Percentiles rank a stretch among this genome's conserved stretches.
These are phyloP conservation scores for Sander lucioperca DNA, from an alignment of 2,113 vertebrate species.

Conservation along the genomic window DNA sequence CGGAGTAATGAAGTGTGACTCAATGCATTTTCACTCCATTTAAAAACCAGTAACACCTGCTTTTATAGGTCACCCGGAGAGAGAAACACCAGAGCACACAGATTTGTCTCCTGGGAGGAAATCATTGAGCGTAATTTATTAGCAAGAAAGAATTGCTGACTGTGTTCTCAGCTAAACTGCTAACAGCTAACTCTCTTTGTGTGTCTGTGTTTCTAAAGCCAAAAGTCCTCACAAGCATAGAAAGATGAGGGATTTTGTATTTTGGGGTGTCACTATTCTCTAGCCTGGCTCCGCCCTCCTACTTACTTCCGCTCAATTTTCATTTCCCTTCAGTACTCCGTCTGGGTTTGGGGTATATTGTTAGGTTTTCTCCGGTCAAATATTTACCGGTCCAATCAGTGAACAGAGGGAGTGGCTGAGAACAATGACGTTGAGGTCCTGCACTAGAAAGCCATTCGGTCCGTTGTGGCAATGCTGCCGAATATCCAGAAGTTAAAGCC, in stretches of 20 bases:
- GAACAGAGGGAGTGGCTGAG: no score
- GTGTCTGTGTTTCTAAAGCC: background rate
- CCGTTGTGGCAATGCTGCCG: no score
- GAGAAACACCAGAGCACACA: background rate
- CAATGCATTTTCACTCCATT: constrained; percentile 29
- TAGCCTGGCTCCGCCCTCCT: no score
- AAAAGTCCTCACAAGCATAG: background rate
- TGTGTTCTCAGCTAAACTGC: background rate
- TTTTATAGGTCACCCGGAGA: background rate
- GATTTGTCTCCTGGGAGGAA: background rate
- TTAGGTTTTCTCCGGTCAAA: no score
- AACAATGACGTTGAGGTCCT: no score
- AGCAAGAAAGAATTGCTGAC: background rate
- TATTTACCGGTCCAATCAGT: no score
- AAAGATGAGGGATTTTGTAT: background rate
- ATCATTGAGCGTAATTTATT: background rate
- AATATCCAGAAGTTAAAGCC: no score
- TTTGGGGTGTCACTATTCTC: no score
- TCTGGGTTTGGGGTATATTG: no score
- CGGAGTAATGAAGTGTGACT: constrained; percentile 34
- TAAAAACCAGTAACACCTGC: constrained; percentile 10
- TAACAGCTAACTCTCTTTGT: background rate
- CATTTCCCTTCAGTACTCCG: no score
- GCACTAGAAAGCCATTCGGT: no score
- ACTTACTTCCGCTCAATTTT: no score